phyloP scores from a whole-genome alignment of 2,888 invertebrate species.

The Rhimphoctona megacephalus region DNA sequence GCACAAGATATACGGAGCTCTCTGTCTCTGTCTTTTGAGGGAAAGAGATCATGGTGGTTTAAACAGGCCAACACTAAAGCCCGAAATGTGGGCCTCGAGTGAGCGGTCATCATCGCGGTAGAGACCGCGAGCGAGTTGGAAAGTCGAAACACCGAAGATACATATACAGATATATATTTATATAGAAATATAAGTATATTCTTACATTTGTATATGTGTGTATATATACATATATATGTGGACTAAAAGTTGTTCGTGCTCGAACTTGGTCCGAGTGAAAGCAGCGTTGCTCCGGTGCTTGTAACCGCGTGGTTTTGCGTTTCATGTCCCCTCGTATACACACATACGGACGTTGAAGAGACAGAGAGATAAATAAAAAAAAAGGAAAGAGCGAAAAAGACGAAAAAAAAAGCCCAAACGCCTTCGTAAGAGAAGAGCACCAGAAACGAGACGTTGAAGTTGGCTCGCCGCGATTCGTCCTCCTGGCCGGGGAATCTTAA shows the following conservation, averaged over 20 bases:
- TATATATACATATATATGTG: conserved; percentile 24
- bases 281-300: conserved; percentile 51
- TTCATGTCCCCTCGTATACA: conserved; percentile 16
- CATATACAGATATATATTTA: neutral
- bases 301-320: conserved; percentile 54
- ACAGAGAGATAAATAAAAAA: neutral
- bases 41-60: neutral
- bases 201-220: neutral
- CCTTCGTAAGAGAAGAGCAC: conserved; percentile 27
- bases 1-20: neutral
- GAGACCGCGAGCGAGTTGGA: conserved; percentile 61
- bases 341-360: neutral
- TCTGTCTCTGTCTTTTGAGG: neutral
- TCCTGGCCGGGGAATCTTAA: conserved; percentile 67
- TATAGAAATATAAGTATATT: neutral
- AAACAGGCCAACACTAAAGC: conserved; percentile 40
- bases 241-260: conserved; percentile 44
- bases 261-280: conserved; percentile 56
- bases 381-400: neutral
- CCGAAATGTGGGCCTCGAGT: conserved; percentile 64
- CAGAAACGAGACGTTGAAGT: conserved; percentile 38
- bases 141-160: conserved; percentile 57
- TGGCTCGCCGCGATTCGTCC: conserved; percentile 64
- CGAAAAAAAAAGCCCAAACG: conserved; percentile 18
- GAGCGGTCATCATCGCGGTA: conserved; percentile 54